Conservation (phyloP, 2,888 invertebrate genomes). For the Allacma fusca region DNA sequence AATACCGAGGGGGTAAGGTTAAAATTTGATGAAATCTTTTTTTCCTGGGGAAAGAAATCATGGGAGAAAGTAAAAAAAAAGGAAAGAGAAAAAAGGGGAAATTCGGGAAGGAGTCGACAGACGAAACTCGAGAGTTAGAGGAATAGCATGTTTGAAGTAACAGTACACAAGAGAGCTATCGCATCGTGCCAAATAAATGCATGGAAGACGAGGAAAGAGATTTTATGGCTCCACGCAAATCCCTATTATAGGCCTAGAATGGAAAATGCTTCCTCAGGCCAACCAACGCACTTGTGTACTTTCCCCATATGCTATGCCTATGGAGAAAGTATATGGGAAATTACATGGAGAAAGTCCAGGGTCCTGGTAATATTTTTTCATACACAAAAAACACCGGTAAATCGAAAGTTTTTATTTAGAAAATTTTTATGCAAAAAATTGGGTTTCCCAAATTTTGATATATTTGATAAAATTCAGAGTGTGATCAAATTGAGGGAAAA, state of each 20-base stretch:
- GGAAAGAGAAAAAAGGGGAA: background rate
- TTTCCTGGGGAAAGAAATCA: background rate
- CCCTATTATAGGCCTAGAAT: slow-evolving; percentile 33
- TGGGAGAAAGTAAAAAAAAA: background rate
- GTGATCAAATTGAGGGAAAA: no score
- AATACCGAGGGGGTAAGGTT: background rate
- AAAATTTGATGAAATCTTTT: background rate
- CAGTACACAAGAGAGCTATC: slow-evolving; percentile 43
- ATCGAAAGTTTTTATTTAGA: no score
- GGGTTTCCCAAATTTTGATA: background rate
- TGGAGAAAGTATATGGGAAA: no score
- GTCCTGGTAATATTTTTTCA: no score
- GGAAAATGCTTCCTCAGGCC: slow-evolving; percentile 28
- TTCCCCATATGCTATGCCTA: slow-evolving; percentile 5
- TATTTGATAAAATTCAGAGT: no score
- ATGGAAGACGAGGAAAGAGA: slow-evolving; percentile 40
- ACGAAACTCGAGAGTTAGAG: slow-evolving; percentile 17
- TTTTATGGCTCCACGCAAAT: slow-evolving; percentile 43
- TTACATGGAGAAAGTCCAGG: no score
- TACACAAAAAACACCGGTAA: no score
- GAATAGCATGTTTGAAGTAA: slow-evolving; percentile 31
- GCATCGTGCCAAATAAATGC: slow-evolving; percentile 43
- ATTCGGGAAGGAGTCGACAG: background rate
- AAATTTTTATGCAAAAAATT: background rate
- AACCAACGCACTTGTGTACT: background rate